These are phyloP conservation scores for Meles meles DNA, from an alignment of 2,113 vertebrate genomes.

Conservation along the genomic window DNA sequence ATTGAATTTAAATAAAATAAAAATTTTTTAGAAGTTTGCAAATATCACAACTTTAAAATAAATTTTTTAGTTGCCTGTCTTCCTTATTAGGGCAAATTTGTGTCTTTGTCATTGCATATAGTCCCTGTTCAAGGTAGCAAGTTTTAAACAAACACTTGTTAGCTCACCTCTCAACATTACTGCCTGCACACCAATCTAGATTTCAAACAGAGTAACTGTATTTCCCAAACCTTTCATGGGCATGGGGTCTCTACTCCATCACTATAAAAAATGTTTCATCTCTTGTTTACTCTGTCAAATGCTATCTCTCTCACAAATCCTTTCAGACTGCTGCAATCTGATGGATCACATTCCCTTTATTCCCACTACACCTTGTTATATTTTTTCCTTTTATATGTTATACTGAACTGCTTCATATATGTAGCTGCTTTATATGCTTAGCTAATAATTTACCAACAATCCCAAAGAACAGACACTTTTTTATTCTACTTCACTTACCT, in stretches of 20 bases:
- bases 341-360: neutral
- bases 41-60: neutral
- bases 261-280: neutral
- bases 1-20: neutral
- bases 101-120: neutral
- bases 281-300: neutral
- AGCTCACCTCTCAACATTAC: neutral
- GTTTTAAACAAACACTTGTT: neutral
- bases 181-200: no score
- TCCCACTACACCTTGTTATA: neutral
- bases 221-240: neutral
- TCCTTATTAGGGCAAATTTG: neutral
- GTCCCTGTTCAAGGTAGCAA: neutral
- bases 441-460: neutral
- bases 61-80: neutral
- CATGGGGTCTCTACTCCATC: neutral
- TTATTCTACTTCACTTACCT: neutral
- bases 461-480: neutral
- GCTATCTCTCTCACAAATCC: rapidly evolving
- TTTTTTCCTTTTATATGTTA: neutral
- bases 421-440: neutral
- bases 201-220: neutral
- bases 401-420: neutral
- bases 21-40: neutral
- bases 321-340: neutral